Base-by-base conservation (phyloP, 2,113 vertebrate genomes). In the Neodon shergylaensis region DNA sequence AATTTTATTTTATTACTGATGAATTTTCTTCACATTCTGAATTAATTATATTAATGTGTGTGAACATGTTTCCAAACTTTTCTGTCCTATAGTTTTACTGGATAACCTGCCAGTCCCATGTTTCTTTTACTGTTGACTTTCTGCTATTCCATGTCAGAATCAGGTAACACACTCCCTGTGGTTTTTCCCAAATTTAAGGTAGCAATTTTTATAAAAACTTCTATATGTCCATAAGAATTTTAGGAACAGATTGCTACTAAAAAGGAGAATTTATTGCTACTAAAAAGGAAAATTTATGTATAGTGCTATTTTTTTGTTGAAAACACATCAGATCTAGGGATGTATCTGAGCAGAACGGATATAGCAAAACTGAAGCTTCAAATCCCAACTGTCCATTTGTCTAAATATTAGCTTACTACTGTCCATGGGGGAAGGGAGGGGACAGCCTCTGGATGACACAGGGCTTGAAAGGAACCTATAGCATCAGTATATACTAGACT, bases 41-140 rank as follows among this genome's bases (percentile, higher is more conserved):
- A 14, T 63, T 47, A 77, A 6, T 77, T 77, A 1, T 36, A 3
- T 49, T 26, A 78, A n/a, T 77, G 3, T 65, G 12, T 17, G 31
- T 49, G 7, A 7, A 5, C 36, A 58, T 8, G 24, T 39, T 81
- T 22, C 66, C 72, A 16, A 0, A 54, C 58, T 26, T 85, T 28
- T 54, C 5, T 47, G 3, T 58, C 5, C 7, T 49, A 36, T 33
- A 52, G 10, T 66, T 74, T 44, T 92, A 36, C 22, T 42, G 21
- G 21, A 70, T 4, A 31, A 3, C 3, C 13, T 5, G 17, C 0
- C 13, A 58, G 1, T 74, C n/a, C 31, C 26, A n/a, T 39, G 17
- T 6, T 87, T 12, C 14, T 19, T 79, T 65, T 8, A 14, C 12
- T 54, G 7, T 5, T 88, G 26, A 16, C 9, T n/a, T 73, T 70